Evolutionary conservation across 1,140 invertebrate genomes (phyloP).

Genomic region (Armadillidium nasatum): DNA sequence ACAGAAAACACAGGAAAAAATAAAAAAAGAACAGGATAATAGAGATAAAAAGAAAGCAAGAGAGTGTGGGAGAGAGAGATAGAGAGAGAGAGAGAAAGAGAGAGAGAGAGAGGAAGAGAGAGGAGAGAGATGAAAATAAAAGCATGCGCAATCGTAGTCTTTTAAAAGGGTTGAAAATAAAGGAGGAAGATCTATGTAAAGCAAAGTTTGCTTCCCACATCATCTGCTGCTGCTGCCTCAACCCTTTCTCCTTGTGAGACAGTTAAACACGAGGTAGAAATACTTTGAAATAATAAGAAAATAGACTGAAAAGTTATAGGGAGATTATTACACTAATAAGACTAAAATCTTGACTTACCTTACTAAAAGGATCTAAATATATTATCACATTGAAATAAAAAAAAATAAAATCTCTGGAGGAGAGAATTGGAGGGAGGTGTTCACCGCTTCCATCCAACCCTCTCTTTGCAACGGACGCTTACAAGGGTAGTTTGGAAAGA

Average conservation of each 20-base stretch:
- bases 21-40: no score
- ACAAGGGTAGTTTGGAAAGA: slow-evolving; percentile 12
- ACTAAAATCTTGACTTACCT: no score
- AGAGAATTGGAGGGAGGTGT: slow-evolving; percentile 1
- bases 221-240: neutral
- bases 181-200: neutral
- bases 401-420: slow-evolving; percentile 1
- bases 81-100: neutral
- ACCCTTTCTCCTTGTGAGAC: no score
- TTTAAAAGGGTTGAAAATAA: neutral
- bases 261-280: no score
- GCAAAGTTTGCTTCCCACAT: neutral
- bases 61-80: neutral
- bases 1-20: no score
- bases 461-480: neutral
- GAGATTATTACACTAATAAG: no score
- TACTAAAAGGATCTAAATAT: neutral
- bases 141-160: neutral
- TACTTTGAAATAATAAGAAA: no score
- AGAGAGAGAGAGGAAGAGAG: neutral
- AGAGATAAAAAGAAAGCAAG: no score
- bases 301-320: no score
- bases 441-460: neutral
- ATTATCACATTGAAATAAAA: neutral
- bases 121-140: neutral